Evolutionary conservation across 2,797 vertebrate genomes (phyloP).

Genomic region (Carapus acus): DNA sequence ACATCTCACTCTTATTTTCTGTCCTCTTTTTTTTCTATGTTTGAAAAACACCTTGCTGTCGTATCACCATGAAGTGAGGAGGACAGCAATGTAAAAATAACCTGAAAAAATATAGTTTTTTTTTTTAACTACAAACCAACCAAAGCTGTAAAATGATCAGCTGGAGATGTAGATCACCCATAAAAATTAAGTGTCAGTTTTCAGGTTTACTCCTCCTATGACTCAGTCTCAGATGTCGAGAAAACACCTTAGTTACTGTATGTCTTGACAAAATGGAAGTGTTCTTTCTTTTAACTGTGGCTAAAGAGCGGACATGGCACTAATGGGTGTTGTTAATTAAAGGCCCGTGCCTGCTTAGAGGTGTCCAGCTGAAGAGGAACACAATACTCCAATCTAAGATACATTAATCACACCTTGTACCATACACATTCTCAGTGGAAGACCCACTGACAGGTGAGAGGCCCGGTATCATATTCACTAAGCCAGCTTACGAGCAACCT

Average conservation of each 20-base stretch:
- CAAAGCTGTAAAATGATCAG: not conserved
- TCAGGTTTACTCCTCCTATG: too few species aligned
- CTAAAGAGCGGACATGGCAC: slow-evolving; percentile 56
- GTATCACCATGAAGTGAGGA: too few species aligned
- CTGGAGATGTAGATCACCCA: not conserved
- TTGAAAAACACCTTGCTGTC: too few species aligned
- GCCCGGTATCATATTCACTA: slow-evolving; percentile 48
- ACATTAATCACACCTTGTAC: slow-evolving; percentile 85
- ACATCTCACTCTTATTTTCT: too few species aligned
- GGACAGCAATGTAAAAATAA: too few species aligned
- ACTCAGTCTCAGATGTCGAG: too few species aligned
- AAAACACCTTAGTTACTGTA: not conserved
- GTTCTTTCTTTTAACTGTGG: slow-evolving; percentile 47
- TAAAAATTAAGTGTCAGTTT: not conserved
- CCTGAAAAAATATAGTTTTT: not conserved
- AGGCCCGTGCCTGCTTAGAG: slow-evolving; percentile 73
- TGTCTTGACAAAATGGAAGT: not conserved
- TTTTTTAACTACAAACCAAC: not conserved
- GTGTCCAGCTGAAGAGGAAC: slow-evolving; percentile 80
- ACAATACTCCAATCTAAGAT: slow-evolving; percentile 75
- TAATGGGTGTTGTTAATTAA: slow-evolving; percentile 92
- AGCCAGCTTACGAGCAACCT: slow-evolving; percentile 34
- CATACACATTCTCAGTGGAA: slow-evolving; percentile 36
- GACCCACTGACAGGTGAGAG: slow-evolving; percentile 44
- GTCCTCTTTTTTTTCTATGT: too few species aligned